These are phyloP conservation scores for Doris montereyensis DNA, from an alignment of 2,888 invertebrate genomes.

Conservation along the genomic window DNA sequence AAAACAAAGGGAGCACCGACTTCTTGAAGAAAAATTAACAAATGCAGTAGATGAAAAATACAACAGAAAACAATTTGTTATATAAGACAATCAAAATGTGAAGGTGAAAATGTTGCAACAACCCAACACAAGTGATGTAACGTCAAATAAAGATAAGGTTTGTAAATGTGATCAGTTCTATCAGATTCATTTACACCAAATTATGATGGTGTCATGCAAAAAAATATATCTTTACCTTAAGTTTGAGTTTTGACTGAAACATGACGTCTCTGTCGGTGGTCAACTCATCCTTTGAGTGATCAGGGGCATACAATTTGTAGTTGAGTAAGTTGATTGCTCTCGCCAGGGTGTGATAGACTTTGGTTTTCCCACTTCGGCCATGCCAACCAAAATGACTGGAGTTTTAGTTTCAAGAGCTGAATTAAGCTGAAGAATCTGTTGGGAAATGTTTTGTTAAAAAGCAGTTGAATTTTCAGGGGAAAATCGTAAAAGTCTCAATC, in stretches of 20 bases:
- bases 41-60: no score
- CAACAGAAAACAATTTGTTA: no score
- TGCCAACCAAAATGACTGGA: constrained; percentile 65
- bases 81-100: no score
- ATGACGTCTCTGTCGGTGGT: constrained; percentile 54
- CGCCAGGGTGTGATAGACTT: constrained; percentile 58
- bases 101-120: no score
- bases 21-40: no score
- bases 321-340: constrained; percentile 66
- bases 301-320: constrained; percentile 61
- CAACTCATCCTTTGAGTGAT: constrained; percentile 64
- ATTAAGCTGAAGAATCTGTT: constrained; percentile 65
- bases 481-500: no score
- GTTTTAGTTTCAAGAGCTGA: constrained; percentile 59
- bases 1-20: no score
- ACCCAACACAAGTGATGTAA: no score
- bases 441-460: not conserved
- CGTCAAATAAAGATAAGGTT: no score
- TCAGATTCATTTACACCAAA: no score
- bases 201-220: no score
- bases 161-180: no score
- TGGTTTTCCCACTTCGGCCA: constrained; percentile 69
- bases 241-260: constrained; percentile 56
- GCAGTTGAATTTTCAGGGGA: not conserved
- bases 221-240: constrained; percentile 58